These are phyloP conservation scores for Panthera leo DNA, from an alignment of 2,113 vertebrate genomes.

Conservation along the genomic window DNA sequence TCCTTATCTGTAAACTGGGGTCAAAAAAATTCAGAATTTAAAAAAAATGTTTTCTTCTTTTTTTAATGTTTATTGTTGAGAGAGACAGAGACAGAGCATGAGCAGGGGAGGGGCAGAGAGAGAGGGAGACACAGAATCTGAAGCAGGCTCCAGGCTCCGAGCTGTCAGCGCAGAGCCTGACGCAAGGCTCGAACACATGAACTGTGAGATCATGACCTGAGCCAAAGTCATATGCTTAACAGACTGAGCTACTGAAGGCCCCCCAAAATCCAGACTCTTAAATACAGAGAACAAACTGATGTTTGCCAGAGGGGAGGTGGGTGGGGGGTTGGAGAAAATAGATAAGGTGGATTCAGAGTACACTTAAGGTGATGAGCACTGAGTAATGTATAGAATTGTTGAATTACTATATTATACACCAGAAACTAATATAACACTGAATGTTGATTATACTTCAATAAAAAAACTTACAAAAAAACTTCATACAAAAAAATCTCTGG, in stretches of 20 bases:
- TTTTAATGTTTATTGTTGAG: too few relatives aligned
- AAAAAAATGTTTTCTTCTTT: too few relatives aligned
- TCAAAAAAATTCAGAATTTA: not conserved
- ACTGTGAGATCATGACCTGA: too few relatives aligned
- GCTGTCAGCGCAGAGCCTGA: too few relatives aligned
- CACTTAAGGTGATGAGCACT: not conserved
- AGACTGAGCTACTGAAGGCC: too few relatives aligned
- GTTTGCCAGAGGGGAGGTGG: not conserved
- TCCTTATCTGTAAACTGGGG: not conserved
- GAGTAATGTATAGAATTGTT: not conserved
- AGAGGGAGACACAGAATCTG: too few relatives aligned
- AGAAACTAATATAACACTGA: not conserved
- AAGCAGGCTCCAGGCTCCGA: too few relatives aligned
- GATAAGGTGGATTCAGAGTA: not conserved
- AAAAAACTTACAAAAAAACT: not conserved
- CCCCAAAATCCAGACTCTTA: not conserved
- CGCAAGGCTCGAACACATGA: accelerated
- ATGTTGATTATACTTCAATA: not conserved
- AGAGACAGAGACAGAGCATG: too few relatives aligned
- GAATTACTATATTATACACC: not conserved
- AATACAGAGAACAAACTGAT: not conserved
- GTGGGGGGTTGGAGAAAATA: not conserved
- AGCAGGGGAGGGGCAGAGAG: too few relatives aligned
- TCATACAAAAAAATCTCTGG: not conserved
- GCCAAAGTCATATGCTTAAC: too few relatives aligned